Evolutionary conservation across 2,888 invertebrate species (phyloP), one percentile per base, ranked within the genome.

Genomic region (Lordiphosa fenestrarum): DNA sequence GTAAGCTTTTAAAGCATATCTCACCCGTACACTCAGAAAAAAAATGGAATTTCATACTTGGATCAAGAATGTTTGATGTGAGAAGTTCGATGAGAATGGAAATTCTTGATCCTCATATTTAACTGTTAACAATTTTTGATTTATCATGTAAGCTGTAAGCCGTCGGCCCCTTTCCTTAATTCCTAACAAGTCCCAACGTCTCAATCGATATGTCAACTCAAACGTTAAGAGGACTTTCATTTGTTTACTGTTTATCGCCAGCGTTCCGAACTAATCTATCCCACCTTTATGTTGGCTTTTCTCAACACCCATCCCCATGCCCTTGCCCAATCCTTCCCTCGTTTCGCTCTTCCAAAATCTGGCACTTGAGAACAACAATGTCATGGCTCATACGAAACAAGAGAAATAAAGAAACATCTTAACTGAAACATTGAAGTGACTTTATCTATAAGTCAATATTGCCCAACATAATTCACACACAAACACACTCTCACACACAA

Each of bases 381-480:
- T 48, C 63, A 64, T 25, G 65, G 51, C 41, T 65, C 36, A 47
- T 23, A 40, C 4, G 48, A 48, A 41, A 35, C 44, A 42, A 15
- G 33, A 46, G 35, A 63, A 48, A 46, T 50, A 59, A 57, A 57
- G 58, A 66, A 66, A 66, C 41, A 48, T 57, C 66, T 63, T 66
- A 51, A 51, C 47, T 66, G 62, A 66, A 65, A 65, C 65, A 63
- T 55, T 65, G 49, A 49, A 56, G 63, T 42, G 54, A 54, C 51
- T 53, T 67, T 66, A 67, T 67, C 66, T 33, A 49, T 52, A 49
- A 40, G 48, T 56, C 84, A 80, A 80, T 80, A 80, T 80, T 80
- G 66, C 57, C 69, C 85, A 82, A 85, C 68, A 78, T 69, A 63
- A 80, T 78, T 80, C 69, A 83, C 74, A 63, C 63, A 41, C 59